Conservation (phyloP, 2,888 invertebrate genomes). For the Nezara viridula region DNA sequence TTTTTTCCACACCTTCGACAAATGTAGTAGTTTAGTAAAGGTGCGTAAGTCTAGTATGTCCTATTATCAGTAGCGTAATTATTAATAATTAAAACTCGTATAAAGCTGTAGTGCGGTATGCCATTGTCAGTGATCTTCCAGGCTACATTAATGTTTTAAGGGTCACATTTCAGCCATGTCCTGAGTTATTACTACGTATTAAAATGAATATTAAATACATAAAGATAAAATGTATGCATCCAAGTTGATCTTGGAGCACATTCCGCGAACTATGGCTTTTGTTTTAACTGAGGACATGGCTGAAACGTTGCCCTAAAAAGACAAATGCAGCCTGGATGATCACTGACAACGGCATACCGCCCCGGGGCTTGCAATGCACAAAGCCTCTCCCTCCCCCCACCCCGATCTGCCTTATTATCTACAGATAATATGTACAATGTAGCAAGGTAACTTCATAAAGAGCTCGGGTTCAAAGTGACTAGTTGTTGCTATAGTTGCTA, state of each 20-base stretch:
- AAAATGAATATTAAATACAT: too few relatives aligned
- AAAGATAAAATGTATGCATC: background rate
- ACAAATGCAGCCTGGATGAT: background rate
- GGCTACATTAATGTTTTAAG: too few relatives aligned
- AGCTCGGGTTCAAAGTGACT: background rate
- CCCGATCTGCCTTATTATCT: background rate
- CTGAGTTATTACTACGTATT: too few relatives aligned
- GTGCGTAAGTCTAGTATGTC: too few relatives aligned
- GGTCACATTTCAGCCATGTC: too few relatives aligned
- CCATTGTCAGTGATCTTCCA: too few relatives aligned
- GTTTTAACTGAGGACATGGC: background rate
- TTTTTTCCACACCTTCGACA: too few relatives aligned
- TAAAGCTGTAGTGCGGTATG: too few relatives aligned
- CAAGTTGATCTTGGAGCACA: background rate
- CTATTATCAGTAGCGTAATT: too few relatives aligned
- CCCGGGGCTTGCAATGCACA: background rate
- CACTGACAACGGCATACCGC: background rate
- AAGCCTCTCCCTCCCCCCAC: background rate
- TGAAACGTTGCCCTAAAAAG: background rate
- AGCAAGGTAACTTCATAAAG: slow-evolving; percentile 15
- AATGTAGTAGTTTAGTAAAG: too few relatives aligned
- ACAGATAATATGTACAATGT: slow-evolving; percentile 2
- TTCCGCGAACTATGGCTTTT: background rate
- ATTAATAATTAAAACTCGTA: too few relatives aligned
- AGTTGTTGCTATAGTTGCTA: background rate